Evolutionary conservation across 2,113 vertebrate species (phyloP).

Genomic region (Ellobius talpinus): DNA sequence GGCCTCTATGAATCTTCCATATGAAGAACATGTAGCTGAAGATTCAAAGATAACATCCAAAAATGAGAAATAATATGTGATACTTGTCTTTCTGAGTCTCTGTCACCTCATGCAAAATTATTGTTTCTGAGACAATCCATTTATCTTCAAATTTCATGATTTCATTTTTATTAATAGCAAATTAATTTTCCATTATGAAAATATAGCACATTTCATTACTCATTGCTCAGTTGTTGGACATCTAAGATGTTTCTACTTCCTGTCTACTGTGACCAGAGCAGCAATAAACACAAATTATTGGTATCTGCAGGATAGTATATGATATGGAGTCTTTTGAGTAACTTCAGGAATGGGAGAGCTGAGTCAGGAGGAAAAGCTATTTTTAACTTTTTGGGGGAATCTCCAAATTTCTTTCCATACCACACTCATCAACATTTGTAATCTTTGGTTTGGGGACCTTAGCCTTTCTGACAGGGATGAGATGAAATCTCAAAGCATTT

Average conservation of each 20-base stretch:
- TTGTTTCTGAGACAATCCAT: not conserved
- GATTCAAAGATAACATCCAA: not conserved
- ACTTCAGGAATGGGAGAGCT: not conserved
- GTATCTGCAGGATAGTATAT: not conserved
- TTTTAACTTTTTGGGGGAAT: not conserved
- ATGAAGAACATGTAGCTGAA: not conserved
- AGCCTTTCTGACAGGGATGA: not conserved
- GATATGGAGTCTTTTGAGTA: not conserved
- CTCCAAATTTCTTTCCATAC: not conserved
- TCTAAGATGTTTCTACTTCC: not conserved
- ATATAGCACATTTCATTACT: not conserved
- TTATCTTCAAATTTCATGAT: not conserved
- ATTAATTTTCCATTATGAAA: not conserved
- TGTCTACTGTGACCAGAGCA: not conserved
- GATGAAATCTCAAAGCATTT: not conserved
- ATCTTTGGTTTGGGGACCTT: not conserved
- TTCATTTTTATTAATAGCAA: not conserved
- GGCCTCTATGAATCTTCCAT: not conserved
- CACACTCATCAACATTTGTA: not conserved
- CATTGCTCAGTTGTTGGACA: not conserved
- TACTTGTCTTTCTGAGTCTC: not conserved
- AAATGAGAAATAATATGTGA: not conserved
- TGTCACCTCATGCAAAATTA: not conserved
- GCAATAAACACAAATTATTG: not conserved
- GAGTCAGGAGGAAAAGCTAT: not conserved